Conservation (phyloP, 92 coral and sea anemone genomes). For the Umimayanthus chanpuru region DNA sequence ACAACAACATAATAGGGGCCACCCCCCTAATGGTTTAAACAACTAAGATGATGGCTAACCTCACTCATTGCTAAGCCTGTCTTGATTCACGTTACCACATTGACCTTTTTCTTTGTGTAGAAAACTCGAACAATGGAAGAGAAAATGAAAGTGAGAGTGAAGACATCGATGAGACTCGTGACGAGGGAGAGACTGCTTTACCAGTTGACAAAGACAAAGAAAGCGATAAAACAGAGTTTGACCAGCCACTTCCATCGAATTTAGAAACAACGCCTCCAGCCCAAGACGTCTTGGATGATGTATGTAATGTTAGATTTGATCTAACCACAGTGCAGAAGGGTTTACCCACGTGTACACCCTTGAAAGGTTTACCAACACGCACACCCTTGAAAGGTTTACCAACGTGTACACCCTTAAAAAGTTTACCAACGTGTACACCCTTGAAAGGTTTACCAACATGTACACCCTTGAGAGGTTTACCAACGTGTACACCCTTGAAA, state of each 20-base stretch:
- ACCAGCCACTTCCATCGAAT: neutral
- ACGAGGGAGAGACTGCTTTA: neutral
- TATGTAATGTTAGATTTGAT: neutral
- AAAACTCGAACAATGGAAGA: neutral
- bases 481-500: neutral
- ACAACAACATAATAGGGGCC: no score
- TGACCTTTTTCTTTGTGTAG: neutral
- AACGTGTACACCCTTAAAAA: neutral
- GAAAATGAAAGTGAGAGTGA: neutral
- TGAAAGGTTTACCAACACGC: neutral
- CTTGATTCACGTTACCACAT: no score
- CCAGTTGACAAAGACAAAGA: neutral
- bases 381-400: neutral
- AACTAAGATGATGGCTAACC: no score
- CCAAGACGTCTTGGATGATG: slow-evolving; percentile 5
- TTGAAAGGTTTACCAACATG: neutral
- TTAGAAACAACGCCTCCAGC: neutral
- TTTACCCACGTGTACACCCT: neutral
- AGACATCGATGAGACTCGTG: neutral
- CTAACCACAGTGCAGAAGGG: neutral
- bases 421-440: no score
- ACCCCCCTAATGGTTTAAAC: no score
- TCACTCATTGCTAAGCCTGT: no score
- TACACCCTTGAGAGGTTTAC: neutral
- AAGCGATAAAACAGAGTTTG: neutral